Percentiles rank a stretch among this genome's conserved stretches.
Evolutionary conservation across 2,797 vertebrate species (phyloP).

Genomic region (Siniperca scherzeri): DNA sequence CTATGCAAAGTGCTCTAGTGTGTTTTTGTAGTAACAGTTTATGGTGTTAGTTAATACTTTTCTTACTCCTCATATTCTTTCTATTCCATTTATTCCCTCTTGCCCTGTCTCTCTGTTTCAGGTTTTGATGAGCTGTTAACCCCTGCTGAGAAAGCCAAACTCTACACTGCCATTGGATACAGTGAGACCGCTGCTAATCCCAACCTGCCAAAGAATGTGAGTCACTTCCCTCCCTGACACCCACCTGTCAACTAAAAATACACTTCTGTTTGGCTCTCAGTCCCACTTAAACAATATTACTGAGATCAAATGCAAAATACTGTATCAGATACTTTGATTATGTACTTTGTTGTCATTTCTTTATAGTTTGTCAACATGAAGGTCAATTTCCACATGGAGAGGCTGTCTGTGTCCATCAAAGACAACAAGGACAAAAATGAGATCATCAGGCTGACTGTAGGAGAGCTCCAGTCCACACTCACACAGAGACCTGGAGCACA

Average conservation of each 20-base stretch:
- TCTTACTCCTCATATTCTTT: neutral
- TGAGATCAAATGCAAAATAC: neutral
- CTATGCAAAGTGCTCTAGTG: neutral
- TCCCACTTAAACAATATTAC: neutral
- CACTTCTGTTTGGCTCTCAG: neutral
- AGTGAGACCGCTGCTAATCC: conserved; percentile 94
- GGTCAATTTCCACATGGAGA: conserved; percentile 91
- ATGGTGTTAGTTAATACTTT: neutral
- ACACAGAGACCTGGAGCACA: conserved; percentile 96
- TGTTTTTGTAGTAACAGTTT: neutral
- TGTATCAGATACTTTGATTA: neutral
- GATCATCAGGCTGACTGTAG: conserved; percentile 91
- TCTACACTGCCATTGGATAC: conserved; percentile 98
- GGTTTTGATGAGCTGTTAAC: conserved; percentile 94
- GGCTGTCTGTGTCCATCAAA: conserved; percentile 91
- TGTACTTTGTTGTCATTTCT: conserved; percentile 23
- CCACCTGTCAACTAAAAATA: conserved; percentile 2
- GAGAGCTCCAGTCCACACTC: conserved; percentile 89
- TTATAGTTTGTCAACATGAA: conserved; percentile 96
- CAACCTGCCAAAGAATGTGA: conserved; percentile 95
- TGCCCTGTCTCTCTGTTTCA: conserved; percentile 57
- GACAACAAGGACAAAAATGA: conserved; percentile 89
- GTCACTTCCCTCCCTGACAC: conserved; percentile 55
- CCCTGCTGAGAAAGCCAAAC: conserved; percentile 91
- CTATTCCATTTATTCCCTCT: neutral